Base-by-base conservation (phyloP, 1,140 invertebrate species). In the Neodiprion lecontei region DNA sequence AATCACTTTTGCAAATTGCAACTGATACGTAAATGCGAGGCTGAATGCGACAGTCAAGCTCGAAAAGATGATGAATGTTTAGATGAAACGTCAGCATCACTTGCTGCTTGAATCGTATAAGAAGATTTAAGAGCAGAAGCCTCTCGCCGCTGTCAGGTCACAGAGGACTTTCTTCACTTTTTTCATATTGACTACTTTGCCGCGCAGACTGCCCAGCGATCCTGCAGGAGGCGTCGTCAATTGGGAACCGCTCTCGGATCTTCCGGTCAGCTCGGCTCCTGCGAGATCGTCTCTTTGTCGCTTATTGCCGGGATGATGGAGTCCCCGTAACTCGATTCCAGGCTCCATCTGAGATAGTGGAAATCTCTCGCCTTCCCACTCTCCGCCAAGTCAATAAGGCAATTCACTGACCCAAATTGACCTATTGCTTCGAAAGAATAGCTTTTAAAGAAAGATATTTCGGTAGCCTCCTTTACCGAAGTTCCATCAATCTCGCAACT, bases 381-480 rank as follows among this genome's bases (percentile, higher is more conserved):
- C 79, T 82, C 80, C 75, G 78, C 80, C 28, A 40, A 40, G 81
- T 86, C 87, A 88, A 88, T 88, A 88, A 88, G 86, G 85, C 86
- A 87, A 88, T 88, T 87, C 81, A 79, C 80, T 85, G 84, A 85
- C 81, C 83, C 76, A 80, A 87, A 87, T 87, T 86, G 87, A 84
- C 79, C 83, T 77, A 86, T 85, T 84, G 81, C 81, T 79, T 69
- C 65, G 74, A 74, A 82, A 84, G 80, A 86, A 86, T 86, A 77
- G 83, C 79, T 85, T 83, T 82, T 76, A 69, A 76, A 74, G 77
- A 72, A 79, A 79, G 78, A 81, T 82, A 61, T 61, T 61, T 61
- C n/a, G 5, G 53, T 14, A 61, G 53, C 53, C n/a, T 12, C 5
- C 53, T 61, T 9, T 61, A 14, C n/a, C 53, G 53, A 17, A 17